Evolutionary conservation across 2,113 vertebrate species (phyloP).

Genomic region (Rana temporaria): DNA sequence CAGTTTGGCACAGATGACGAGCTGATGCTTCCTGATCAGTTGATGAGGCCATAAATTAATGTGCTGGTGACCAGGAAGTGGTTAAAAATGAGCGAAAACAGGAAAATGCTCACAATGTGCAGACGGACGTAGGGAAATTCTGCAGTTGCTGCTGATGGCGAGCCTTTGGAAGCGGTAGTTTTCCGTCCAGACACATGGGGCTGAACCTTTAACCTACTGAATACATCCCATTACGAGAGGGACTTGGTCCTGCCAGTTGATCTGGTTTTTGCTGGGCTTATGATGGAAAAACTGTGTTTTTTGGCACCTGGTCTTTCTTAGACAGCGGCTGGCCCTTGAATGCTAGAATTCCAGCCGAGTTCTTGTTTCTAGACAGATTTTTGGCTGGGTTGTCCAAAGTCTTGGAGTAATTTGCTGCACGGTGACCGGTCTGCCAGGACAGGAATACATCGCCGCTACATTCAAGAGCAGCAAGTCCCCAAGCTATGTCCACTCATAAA

Average conservation of each 20-base stretch:
- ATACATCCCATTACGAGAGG: slow-evolving; percentile 23
- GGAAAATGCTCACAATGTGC: neutral
- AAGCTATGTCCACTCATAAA: too few relatives aligned
- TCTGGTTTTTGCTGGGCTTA: neutral
- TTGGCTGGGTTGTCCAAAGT: slow-evolving; percentile 33
- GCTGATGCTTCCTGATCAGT: neutral
- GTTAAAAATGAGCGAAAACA: slow-evolving; percentile 6
- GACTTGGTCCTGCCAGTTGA: slow-evolving; percentile 6
- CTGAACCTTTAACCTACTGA: slow-evolving; percentile 6
- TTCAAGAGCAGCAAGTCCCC: neutral
- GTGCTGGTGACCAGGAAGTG: neutral
- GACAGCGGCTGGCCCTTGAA: slow-evolving; percentile 12
- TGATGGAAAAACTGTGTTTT: slow-evolving; percentile 16
- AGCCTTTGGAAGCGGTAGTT: neutral
- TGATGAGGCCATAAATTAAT: neutral
- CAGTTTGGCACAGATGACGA: too few relatives aligned
- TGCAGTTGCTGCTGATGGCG: too few relatives aligned
- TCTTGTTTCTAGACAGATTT: slow-evolving; percentile 41
- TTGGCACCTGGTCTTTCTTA: slow-evolving; percentile 33
- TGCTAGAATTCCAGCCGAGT: slow-evolving; percentile 19
- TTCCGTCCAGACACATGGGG: neutral
- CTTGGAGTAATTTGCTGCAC: slow-evolving; percentile 11
- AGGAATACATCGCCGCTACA: slow-evolving; percentile 18
- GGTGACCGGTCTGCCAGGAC: slow-evolving; percentile 26
- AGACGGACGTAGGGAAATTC: neutral